These are phyloP conservation scores for Hirundo rustica DNA, from an alignment of 2,797 vertebrate genomes.

Conservation along the genomic window DNA sequence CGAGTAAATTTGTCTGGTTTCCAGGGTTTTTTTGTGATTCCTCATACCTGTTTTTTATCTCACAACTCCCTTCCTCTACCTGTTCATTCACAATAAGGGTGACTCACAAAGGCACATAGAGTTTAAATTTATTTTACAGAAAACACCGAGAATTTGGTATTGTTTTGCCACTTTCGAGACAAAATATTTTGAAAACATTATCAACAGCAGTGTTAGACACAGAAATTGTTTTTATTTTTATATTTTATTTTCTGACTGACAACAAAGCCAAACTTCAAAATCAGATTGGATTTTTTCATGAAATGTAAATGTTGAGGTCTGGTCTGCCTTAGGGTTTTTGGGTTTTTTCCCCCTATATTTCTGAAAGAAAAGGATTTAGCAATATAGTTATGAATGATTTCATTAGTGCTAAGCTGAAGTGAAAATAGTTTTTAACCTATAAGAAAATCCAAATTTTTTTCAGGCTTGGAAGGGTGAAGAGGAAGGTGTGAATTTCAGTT, in stretches of 20 bases:
- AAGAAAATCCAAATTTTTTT: constrained; percentile 24
- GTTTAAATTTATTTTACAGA: constrained; percentile 2
- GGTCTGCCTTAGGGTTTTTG: constrained; percentile 69
- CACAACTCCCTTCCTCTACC: not conserved
- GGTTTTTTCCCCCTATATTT: constrained; percentile 61
- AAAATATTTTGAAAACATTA: constrained; percentile 71
- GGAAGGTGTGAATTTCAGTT: constrained; percentile 32
- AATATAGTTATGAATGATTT: constrained; percentile 48
- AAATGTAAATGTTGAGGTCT: constrained; percentile 66
- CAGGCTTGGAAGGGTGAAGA: not conserved
- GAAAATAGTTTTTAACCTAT: constrained; percentile 42
- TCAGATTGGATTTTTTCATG: constrained; percentile 57
- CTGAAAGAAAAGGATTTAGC: constrained; percentile 24
- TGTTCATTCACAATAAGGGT: not conserved
- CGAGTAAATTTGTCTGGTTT: not conserved
- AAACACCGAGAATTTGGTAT: constrained; percentile 36
- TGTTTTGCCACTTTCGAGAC: constrained; percentile 52
- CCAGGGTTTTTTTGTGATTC: not conserved
- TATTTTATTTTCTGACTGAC: constrained; percentile 62
- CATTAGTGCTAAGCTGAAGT: constrained; percentile 40
- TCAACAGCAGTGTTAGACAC: constrained; percentile 52
- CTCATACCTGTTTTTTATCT: not conserved
- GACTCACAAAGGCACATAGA: not conserved
- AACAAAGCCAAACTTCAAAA: constrained; percentile 65
- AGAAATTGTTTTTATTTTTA: constrained; percentile 62